Conservation (phyloP, 2,888 invertebrate genomes). For the Watsonalla binaria region DNA sequence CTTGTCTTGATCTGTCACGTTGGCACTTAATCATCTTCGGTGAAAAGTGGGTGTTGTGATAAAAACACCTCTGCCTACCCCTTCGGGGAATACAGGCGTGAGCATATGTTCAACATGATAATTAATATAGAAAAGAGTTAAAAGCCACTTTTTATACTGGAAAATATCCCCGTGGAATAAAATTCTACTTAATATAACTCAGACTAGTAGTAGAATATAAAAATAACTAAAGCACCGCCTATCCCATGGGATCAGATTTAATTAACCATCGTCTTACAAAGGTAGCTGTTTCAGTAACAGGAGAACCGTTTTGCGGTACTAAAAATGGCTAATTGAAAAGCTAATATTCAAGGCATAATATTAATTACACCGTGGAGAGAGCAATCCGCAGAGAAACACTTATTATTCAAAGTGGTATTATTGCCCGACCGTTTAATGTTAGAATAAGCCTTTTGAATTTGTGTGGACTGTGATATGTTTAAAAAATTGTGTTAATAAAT, state of each 20-base stretch:
- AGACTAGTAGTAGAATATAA: too few species aligned
- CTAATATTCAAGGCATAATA: conserved; percentile 72
- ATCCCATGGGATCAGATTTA: conserved; percentile 60
- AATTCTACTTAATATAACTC: too few species aligned
- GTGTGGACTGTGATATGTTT: too few species aligned
- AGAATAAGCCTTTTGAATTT: conserved; percentile 27
- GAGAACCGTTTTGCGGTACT: conserved; percentile 63
- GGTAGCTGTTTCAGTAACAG: conserved; percentile 43
- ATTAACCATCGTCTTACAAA: conserved; percentile 65
- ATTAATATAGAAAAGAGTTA: too few species aligned
- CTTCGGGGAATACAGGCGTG: too few species aligned
- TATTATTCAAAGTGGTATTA: conserved; percentile 62
- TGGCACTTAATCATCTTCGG: too few species aligned
- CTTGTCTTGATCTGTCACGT: too few species aligned
- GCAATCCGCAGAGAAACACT: conserved; percentile 62
- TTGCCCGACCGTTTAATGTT: conserved; percentile 44
- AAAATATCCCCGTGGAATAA: too few species aligned
- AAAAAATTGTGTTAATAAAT: background rate
- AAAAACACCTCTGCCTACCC: too few species aligned
- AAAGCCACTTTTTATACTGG: too few species aligned
- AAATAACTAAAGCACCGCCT: background rate
- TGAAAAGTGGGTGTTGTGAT: too few species aligned
- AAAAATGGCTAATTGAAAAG: conserved; percentile 75
- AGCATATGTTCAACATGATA: too few species aligned
- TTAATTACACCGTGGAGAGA: conserved; percentile 70